Base-by-base conservation (phyloP, 2,797 vertebrate species). In the Coluber constrictor region DNA sequence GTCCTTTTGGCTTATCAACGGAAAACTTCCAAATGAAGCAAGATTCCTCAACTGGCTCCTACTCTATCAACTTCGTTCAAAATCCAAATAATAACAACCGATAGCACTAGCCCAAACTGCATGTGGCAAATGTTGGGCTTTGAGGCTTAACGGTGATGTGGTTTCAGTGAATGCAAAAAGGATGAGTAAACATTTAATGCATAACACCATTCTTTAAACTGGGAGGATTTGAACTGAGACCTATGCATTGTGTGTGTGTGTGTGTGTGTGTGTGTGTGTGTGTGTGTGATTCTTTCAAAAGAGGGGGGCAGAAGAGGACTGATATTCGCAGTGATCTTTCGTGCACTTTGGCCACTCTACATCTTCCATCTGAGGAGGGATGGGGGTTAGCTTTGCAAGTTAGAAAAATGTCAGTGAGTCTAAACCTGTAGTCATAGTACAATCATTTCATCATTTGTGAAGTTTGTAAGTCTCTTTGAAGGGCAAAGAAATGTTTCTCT, bases 21-120 rank as follows among this genome's bases (percentile, higher is more conserved):
- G 98, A 97, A 96, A 99, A 99, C 96, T 99, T 99, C 96, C 99
- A 99, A 97, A 97, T 99, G 96, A 99, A 99, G 95, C 99, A 99
- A 96, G 99, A 99, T 96, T 87, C 97, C 0, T 95, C 97, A 89
- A 98, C 98, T 3, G 99, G 99, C 43, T 99, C 98, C 16, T 99
- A 99, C 95, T 99, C 99, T 27, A 96, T 99, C 97, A 99, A 99
- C 96, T 99, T 99, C 94, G 98, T 99, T 95, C 99, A 99, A 97
- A 98, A 98, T 95, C 98, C 98, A 47, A 98, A 98, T 97, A 98
- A 98, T 90, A 98, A 98, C 92, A 93, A 97, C 83, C 98, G 98
- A 98, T 98, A 98, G 95, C 97, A n/a, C 47, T 70, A 96, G 89
- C 94, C 90, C 86, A 89, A 6, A 15, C 32, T 91, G 89, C 83